These are phyloP conservation scores for Macroglossus sobrinus DNA, from an alignment of 2,113 vertebrate genomes.

Conservation along the genomic window DNA sequence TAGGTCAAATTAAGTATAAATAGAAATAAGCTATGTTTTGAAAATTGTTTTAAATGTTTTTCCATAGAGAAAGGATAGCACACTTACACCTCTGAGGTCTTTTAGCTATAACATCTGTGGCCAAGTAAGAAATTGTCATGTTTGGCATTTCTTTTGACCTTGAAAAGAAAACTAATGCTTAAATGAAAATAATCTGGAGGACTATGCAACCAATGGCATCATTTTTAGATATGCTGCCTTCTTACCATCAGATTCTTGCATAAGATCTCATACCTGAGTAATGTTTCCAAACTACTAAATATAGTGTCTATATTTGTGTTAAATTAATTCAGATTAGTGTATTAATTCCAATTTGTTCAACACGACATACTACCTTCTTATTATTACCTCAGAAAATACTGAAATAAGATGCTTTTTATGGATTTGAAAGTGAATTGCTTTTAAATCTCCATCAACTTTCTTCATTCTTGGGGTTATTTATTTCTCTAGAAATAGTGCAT, in stretches of 20 bases:
- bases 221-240: neutral
- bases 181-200: slow-evolving; percentile 27
- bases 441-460: neutral
- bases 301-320: neutral
- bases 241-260: neutral
- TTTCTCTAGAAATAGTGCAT: neutral
- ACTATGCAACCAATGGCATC: neutral
- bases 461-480: neutral
- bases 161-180: slow-evolving; percentile 13
- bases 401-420: neutral
- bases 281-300: neutral
- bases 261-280: neutral
- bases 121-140: neutral
- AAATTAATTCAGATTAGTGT: neutral
- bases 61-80: neutral
- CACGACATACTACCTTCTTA: neutral
- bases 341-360: neutral
- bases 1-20: slow-evolving; percentile 28
- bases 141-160: slow-evolving; percentile 34
- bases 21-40: slow-evolving; percentile 21
- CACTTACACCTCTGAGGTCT: slow-evolving; percentile 12
- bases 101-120: slow-evolving; percentile 9
- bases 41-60: slow-evolving; percentile 55
- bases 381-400: neutral
- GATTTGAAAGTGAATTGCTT: neutral